Base-by-base conservation (phyloP, 53 echinoderm and acorn worm genomes). In the Zoroaster sp. region DNA sequence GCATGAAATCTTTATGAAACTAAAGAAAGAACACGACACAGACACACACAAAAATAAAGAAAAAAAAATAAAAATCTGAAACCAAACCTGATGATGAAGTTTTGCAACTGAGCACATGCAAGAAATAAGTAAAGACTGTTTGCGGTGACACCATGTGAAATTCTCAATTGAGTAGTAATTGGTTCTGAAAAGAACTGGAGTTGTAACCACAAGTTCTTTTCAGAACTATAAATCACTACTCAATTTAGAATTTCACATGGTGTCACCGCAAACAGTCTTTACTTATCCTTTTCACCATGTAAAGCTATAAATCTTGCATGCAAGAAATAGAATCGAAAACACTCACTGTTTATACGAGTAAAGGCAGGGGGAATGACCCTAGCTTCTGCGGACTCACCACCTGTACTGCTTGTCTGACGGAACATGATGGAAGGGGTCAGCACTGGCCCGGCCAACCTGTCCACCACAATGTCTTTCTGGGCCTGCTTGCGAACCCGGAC, bases 351-450 rank as follows among this genome's bases (percentile, higher is more conserved):
- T 10, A 72, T 28, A 15, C 67, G 45, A 15, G 45, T 28, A 30
- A 68, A 32, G 42, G 68, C 34, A 15, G 42, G 42, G 25, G 81
- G 40, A 15, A 81, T 6, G 15, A 81, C 81, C n/a, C 68, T 81
- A 17, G 81, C 81, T 41, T 81, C 88, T 1, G 77, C 78, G 0
- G 88, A 59, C 78, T 88, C 88, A 81, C 81, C 81, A 67, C 81
- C 81, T 74, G 74, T 41, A 7, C 35, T 59, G 33, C 66, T 67
- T 40, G 47, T 47, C 78, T 68, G 81, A 73, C 33, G 88, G 35
- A 88, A 92, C 11, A 46, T 49, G 12, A 82, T 74, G 15, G 43
- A 13, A 2, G 74, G 81, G 34, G 82, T 47, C 20, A 47, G 31
- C 35, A 14, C 68, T 35, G 17, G 36, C 10, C 33, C 4, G 6